Evolutionary conservation across 2,888 invertebrate species (phyloP), one percentile per base, ranked within the genome.

Genomic region (Onchidella celtica): DNA sequence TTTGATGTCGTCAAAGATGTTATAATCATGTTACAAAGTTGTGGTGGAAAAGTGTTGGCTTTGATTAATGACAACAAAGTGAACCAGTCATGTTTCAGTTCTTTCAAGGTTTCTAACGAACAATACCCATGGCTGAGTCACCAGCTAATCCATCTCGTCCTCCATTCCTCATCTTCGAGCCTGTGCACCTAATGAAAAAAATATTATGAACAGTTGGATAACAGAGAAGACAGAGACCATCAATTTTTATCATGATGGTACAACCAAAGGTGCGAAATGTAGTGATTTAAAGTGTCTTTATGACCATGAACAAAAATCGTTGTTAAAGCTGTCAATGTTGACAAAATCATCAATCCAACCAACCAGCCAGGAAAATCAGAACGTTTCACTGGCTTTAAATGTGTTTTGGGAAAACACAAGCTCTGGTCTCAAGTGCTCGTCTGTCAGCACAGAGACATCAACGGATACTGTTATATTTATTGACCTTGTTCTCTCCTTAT

Each of bases 381-480:
- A 73, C 57, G 73, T 73, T 3, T 73, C 73, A 24, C 32, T 73
- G 3, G 57, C 21, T 3, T 14, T 73, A 29, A 21, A 73, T 21
- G 29, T 57, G 4, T 73, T 57, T 57, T 29, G 9, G 9, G 73
- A 73, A 32, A 73, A 73, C 14, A 73, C 73, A 11, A 73, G 73
- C 57, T 38, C 73, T 55, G 73, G 57, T 24, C 32, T 73, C 3
- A 73, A 73, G 40, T 55, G 57, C 6, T 73, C 57, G 27, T 55
- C 73, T 3, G 57, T 40, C 29, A 24, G 27, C 29, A 11, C 32
- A 14, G 38, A 36, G 14, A 17, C 36, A 24, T 73, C 24, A 11
- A 73, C 47, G 17, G 73, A 73, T 6, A 73, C 73, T 29, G 17
- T 57, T 29, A n/a, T 29, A 17, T 73, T 73, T 57, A n/a, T 73